These are phyloP conservation scores for Neosalanx taihuensis DNA, from an alignment of 2,797 vertebrate species.

Conservation along the genomic window DNA sequence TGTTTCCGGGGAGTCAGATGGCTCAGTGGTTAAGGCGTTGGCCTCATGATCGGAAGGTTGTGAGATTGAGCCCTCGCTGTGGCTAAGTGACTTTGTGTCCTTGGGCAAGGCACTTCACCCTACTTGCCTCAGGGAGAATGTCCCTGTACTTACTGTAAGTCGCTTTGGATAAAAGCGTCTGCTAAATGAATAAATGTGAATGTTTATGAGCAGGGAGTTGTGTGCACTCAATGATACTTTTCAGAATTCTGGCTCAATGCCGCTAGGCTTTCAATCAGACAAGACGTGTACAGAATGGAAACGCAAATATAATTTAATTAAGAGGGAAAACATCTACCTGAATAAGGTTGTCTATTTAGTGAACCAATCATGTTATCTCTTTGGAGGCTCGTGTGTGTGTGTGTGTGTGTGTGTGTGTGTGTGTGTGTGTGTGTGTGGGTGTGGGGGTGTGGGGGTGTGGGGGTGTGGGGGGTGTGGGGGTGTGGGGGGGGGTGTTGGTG, in stretches of 20 bases:
- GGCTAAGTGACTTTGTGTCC: too few relatives aligned
- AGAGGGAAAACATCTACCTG: background rate
- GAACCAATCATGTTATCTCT: background rate
- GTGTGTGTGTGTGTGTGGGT: background rate
- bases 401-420: background rate
- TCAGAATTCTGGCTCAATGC: conserved; percentile 12
- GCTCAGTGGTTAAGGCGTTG: too few relatives aligned
- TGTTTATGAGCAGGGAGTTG: conserved; percentile 1
- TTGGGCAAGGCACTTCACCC: too few relatives aligned
- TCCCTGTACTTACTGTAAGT: too few relatives aligned
- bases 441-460: background rate
- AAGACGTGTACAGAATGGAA: background rate
- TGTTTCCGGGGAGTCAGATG: too few relatives aligned
- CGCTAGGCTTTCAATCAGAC: background rate
- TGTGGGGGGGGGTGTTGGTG: background rate
- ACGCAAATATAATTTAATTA: background rate
- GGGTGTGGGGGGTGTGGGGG: background rate
- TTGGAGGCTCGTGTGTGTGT: background rate
- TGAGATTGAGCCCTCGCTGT: too few relatives aligned
- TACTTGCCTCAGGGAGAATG: too few relatives aligned
- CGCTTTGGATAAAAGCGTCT: too few relatives aligned
- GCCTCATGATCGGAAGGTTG: too few relatives aligned
- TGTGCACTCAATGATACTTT: background rate
- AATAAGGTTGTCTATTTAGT: background rate
- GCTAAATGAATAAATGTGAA: too few relatives aligned